Evolutionary conservation across 2,113 vertebrate species (phyloP).

Genomic region (Semicossyphus pulcher): DNA sequence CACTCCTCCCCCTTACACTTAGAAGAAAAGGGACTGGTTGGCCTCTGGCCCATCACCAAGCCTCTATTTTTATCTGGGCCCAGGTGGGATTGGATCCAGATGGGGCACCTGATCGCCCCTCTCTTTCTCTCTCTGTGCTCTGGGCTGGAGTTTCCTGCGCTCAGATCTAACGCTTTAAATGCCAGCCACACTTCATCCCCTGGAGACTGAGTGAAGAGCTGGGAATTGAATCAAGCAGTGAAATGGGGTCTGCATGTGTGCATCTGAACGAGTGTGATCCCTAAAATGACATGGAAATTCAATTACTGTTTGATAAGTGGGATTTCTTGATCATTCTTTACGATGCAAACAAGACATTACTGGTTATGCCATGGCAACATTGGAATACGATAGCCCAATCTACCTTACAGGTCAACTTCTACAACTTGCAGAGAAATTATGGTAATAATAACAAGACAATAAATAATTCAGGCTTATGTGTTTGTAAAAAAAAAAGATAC

Average conservation of each 20-base stretch:
- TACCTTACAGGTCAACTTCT: background rate
- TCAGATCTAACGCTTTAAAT: slow-evolving; percentile 48
- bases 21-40: slow-evolving; percentile 58
- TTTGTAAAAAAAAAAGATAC: background rate
- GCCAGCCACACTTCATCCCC: slow-evolving; percentile 24
- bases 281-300: slow-evolving; percentile 33
- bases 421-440: background rate
- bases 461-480: background rate
- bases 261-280: slow-evolving; percentile 10
- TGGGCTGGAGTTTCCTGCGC: slow-evolving; percentile 35
- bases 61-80: slow-evolving; percentile 75
- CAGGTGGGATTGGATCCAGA: slow-evolving; percentile 80
- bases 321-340: background rate
- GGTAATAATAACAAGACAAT: background rate
- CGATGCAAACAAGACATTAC: slow-evolving; percentile 18
- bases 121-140: background rate
- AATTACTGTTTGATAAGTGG: slow-evolving; percentile 21
- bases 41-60: slow-evolving; percentile 40
- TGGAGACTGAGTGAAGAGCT: slow-evolving; percentile 9
- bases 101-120: slow-evolving; percentile 66
- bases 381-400: background rate
- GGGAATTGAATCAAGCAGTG: slow-evolving; percentile 40
- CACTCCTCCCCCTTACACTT: slow-evolving; percentile 32
- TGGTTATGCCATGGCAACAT: background rate
- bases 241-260: slow-evolving; percentile 2